Conservation (phyloP, 2,113 vertebrate genomes). For the Lonchura striata region DNA sequence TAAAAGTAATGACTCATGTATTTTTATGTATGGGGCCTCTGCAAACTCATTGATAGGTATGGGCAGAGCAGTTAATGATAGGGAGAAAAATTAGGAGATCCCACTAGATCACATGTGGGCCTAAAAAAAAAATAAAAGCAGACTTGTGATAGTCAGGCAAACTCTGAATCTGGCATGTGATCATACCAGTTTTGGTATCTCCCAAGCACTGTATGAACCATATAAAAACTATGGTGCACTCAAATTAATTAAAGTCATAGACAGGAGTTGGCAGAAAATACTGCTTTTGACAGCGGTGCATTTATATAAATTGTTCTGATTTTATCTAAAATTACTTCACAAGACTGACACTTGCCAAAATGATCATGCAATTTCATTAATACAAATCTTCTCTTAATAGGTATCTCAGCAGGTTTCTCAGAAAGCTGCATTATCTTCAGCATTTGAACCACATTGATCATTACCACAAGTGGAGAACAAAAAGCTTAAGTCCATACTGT, state of each 20-base stretch:
- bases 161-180: background rate
- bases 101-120: background rate
- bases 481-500: background rate
- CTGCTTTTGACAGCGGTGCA: background rate
- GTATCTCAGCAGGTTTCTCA: background rate
- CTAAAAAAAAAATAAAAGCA: background rate
- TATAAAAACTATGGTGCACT: background rate
- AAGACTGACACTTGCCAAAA: background rate
- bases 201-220: background rate
- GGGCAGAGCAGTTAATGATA: background rate
- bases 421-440: background rate
- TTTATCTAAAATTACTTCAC: background rate
- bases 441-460: background rate
- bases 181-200: background rate
- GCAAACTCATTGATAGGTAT: background rate
- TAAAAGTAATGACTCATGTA: rapidly evolving
- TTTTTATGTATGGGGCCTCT: background rate
- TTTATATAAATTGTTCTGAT: background rate
- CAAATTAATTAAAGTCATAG: background rate
- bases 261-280: background rate
- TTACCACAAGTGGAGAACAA: background rate
- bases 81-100: background rate
- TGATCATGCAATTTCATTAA: background rate
- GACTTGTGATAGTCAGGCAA: background rate
- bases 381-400: background rate